phyloP scores from a whole-genome alignment of 2,888 invertebrate genomes.

The Sipunculus nudus region DNA sequence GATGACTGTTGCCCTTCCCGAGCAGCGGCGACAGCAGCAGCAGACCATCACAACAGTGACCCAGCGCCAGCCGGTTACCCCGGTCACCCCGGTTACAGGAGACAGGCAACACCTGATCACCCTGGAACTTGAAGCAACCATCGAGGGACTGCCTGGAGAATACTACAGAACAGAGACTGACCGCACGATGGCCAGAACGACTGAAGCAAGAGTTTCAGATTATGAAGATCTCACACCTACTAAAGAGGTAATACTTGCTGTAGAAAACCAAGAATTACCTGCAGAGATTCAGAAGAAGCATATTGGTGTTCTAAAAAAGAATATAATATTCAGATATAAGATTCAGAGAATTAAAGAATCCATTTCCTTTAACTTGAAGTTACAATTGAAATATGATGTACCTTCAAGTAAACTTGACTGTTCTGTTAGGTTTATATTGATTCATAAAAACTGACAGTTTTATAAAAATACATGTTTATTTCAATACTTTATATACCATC shows the following conservation, averaged over 20 bases:
- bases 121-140: not conserved
- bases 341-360: not conserved
- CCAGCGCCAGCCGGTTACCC: not conserved
- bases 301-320: too few relatives aligned
- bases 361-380: not conserved
- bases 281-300: too few relatives aligned
- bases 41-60: too few relatives aligned
- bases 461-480: not conserved
- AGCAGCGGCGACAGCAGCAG: too few relatives aligned
- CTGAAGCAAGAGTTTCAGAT: constrained; percentile 17
- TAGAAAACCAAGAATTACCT: too few relatives aligned
- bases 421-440: not conserved
- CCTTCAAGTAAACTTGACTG: not conserved
- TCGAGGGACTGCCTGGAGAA: not conserved
- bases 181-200: constrained; percentile 8
- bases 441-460: not conserved
- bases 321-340: not conserved
- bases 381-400: not conserved
- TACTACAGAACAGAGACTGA: constrained; percentile 30
- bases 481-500: not conserved
- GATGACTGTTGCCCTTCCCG: too few relatives aligned
- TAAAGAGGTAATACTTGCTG: too few relatives aligned
- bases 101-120: not conserved
- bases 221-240: not conserved
- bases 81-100: not conserved